Evolutionary conservation across 2,797 vertebrate genomes (phyloP).

Genomic region (Myripristis murdjan): DNA sequence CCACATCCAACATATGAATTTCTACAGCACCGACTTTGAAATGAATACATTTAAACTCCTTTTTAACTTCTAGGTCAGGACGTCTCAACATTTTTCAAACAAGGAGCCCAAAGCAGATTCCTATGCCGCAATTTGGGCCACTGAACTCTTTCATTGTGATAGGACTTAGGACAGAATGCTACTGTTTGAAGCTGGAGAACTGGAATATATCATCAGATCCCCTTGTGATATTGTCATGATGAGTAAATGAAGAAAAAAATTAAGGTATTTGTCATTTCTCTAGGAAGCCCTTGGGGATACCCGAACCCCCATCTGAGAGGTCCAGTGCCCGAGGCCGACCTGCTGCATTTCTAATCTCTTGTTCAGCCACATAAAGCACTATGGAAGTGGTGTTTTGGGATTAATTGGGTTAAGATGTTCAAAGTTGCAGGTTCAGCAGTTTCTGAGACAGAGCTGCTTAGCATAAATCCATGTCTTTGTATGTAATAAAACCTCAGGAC

Average conservation of each 20-base stretch:
- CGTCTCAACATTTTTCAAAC: conserved; percentile 19
- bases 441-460: conserved; percentile 24
- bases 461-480: conserved; percentile 21
- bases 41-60: conserved; percentile 8
- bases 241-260: conserved; percentile 47
- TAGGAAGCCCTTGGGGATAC: conserved; percentile 4
- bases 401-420: conserved; percentile 7
- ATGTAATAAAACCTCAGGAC: conserved; percentile 17
- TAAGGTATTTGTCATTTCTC: conserved; percentile 17
- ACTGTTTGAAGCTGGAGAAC: background rate
- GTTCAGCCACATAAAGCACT: conserved; percentile 7
- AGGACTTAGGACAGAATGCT: background rate
- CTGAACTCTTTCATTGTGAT: background rate
- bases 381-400: conserved; percentile 21
- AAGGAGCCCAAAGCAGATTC: background rate
- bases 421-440: conserved; percentile 11
- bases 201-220: background rate
- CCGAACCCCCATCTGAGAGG: background rate
- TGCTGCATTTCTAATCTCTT: conserved; percentile 25
- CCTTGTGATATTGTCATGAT: conserved; percentile 16
- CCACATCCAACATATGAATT: no score
- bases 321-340: conserved; percentile 23
- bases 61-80: conserved; percentile 3
- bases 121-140: background rate
- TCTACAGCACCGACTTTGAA: no score